Base-by-base conservation (phyloP, 1,140 invertebrate species). In the Penaeus chinensis region DNA sequence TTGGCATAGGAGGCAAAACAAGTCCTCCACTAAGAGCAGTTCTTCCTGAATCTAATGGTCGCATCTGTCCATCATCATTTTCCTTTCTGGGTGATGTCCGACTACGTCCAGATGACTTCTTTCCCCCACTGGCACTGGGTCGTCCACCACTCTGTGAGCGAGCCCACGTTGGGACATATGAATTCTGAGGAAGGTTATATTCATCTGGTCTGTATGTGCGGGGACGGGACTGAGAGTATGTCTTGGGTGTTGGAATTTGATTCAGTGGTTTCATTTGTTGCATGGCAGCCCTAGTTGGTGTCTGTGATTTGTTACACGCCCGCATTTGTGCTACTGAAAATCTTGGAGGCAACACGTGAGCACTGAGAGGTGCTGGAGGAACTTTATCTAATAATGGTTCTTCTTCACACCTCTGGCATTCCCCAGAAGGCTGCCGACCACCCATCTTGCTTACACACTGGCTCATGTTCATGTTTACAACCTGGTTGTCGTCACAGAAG, bases 1-100 rank as follows among this genome's bases (percentile, higher is more conserved):
- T 91, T 20, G 91, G 91, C 89, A 92, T 78, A 86, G 76, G 89
- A 62, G 90, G 90, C 10, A 90, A 78, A 22, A 90, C 76, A 63
- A 90, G 88, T 69, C 90, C 90, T 37, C 78, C 80, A 42, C 81
- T 82, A 18, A 77, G 54, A 76, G 63, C 80, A 82, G 60, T 18
- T n/a, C 37, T 85, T 74, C 62, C 83, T 80, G 47, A 82, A 69
- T 80, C 62, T 42, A 27, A 27, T 80, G 47, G 63, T 79, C 84
- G 76, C 42, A 79, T 32, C 47, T 82, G 86, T 24, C 63, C 74
- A 42, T 87, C 86, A 32, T 87, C 86, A 78, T 60, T 83, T 32
- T 87, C 86, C 54, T 87, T 82, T 20, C 86, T 87, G 47, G 86
- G 86, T 24, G 86, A 87, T 22, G 86, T 83, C 13, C 71, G 79